Evolutionary conservation across 2,888 invertebrate genomes (phyloP).

Genomic region (Graphium colonna): DNA sequence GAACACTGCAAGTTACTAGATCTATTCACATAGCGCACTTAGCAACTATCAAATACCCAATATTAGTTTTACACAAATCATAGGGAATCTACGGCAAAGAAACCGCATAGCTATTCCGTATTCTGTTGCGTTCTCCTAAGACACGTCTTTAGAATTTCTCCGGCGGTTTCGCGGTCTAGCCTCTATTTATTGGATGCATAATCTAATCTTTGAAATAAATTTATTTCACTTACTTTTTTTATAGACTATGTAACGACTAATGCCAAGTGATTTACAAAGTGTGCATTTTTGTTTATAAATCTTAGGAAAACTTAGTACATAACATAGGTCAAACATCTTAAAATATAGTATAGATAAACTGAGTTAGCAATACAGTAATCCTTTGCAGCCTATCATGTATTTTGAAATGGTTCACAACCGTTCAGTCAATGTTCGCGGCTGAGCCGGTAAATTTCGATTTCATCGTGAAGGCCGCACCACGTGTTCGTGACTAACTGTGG

Average conservation of each 20-base stretch:
- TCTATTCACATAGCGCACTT: constrained; percentile 56
- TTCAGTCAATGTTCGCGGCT: constrained; percentile 2
- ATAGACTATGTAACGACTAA: too few relatives aligned
- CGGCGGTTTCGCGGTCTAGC: constrained; percentile 70
- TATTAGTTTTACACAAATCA: constrained; percentile 76
- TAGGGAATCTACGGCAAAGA: constrained; percentile 63
- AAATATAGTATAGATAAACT: too few relatives aligned
- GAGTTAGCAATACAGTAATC: constrained; percentile 17
- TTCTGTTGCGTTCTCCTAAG: constrained; percentile 71
- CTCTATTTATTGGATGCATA: constrained; percentile 67
- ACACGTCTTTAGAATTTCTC: constrained; percentile 67
- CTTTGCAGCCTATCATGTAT: constrained; percentile 2
- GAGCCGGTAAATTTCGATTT: constrained; percentile 57
- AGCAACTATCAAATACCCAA: constrained; percentile 57
- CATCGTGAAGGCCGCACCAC: constrained; percentile 59
- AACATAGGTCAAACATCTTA: too few relatives aligned
- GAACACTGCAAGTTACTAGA: constrained; percentile 42
- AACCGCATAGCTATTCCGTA: too few relatives aligned
- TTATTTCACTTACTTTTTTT: too few relatives aligned
- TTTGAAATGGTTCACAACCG: constrained; percentile 10
- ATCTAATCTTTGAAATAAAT: constrained; percentile 61
- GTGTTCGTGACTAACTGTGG: constrained; percentile 52
- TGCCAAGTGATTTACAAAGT: too few relatives aligned
- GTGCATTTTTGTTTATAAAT: too few relatives aligned
- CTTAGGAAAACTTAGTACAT: too few relatives aligned